A percentile compares a stretch with the other conserved stretches of the same genome.
These are phyloP conservation scores for Aradus depressus DNA, from an alignment of 2,888 invertebrate species.

Conservation along the genomic window DNA sequence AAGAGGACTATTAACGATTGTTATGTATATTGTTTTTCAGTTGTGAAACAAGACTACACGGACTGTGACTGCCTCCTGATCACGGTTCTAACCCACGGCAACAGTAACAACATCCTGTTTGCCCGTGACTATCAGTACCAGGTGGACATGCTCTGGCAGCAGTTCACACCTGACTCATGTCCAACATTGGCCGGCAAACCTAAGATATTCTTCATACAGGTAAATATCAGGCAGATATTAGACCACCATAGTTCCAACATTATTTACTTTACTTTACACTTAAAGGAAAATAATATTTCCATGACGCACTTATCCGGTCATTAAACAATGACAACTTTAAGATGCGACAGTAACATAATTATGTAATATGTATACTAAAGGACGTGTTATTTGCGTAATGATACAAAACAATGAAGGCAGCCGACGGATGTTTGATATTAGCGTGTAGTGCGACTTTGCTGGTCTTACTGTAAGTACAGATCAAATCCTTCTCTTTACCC, in stretches of 20 bases:
- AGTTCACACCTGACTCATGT: slow-evolving; percentile 47
- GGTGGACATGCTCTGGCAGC: slow-evolving; percentile 42
- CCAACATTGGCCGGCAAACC: slow-evolving; percentile 47
- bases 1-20: neutral
- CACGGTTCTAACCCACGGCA: slow-evolving; percentile 47
- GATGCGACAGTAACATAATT: too few species aligned
- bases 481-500: too few species aligned
- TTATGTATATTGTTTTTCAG: slow-evolving; percentile 34
- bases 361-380: too few species aligned
- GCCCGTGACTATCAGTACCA: slow-evolving; percentile 42
- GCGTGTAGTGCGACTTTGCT: too few species aligned
- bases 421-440: too few species aligned
- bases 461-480: too few species aligned
- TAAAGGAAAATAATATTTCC: neutral
- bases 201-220: slow-evolving; percentile 51
- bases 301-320: too few species aligned
- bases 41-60: slow-evolving; percentile 41
- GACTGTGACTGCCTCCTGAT: slow-evolving; percentile 46
- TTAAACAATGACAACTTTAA: too few species aligned
- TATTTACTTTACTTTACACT: too few species aligned
- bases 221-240: slow-evolving; percentile 33
- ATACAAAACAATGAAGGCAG: too few species aligned
- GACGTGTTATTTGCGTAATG: too few species aligned
- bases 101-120: slow-evolving; percentile 41
- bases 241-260: too few species aligned